Percentiles rank a stretch among this genome's conserved stretches.
Conservation (phyloP, 2,888 invertebrate genomes). For the Brenthis ino region DNA sequence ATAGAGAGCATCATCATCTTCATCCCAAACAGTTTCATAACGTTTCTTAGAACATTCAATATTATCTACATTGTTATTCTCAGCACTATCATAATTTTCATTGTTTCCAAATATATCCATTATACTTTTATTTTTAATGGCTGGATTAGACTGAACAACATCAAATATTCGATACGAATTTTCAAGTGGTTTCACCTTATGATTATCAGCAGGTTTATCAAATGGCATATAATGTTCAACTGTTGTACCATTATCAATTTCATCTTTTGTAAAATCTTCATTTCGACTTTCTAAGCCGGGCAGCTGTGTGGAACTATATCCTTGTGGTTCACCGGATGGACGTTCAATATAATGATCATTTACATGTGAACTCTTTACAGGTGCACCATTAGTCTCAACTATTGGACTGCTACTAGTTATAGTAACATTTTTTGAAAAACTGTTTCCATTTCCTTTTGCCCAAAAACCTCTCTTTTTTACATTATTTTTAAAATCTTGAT, state of each 20-base stretch:
- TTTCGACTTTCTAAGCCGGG: conserved; percentile 22
- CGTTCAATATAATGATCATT: conserved; percentile 12
- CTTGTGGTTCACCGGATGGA: conserved; percentile 12
- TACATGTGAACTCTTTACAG: conserved; percentile 1
- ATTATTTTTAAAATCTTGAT: conserved; percentile 75
- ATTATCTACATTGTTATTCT: conserved; percentile 53
- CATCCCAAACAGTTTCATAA: conserved; percentile 70
- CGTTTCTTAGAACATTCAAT: conserved; percentile 54
- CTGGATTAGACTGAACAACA: conserved; percentile 60
- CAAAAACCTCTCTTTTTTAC: conserved; percentile 71
- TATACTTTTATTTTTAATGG: conserved; percentile 66
- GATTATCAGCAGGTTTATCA: conserved; percentile 47
- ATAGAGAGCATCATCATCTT: conserved; percentile 76
- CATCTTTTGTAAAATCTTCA: conserved; percentile 56
- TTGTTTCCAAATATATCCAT: conserved; percentile 69
- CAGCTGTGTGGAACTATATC: conserved; percentile 36
- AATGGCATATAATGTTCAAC: conserved; percentile 53
- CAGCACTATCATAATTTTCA: conserved; percentile 50
- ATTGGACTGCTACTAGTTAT: conserved; percentile 39
- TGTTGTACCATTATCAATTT: conserved; percentile 46
- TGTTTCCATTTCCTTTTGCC: conserved; percentile 71
- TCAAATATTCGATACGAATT: conserved; percentile 60
- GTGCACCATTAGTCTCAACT: conserved; percentile 18
- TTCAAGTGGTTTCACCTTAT: conserved; percentile 37
- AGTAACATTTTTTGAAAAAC: conserved; percentile 50